Conservation (phyloP, 2,888 invertebrate genomes). For the Perizoma affinitatum region DNA sequence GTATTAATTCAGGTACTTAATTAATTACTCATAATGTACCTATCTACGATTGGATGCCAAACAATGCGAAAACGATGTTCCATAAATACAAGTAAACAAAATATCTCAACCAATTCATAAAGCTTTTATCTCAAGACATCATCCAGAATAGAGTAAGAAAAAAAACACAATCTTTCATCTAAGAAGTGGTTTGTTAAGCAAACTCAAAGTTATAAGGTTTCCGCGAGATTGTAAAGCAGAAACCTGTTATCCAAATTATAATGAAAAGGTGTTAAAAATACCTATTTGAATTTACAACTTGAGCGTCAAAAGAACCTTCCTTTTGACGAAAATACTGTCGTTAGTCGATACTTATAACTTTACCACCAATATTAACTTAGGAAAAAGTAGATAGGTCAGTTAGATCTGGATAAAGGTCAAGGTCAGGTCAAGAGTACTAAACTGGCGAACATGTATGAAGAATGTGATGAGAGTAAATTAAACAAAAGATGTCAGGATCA, state of each 20-base stretch:
- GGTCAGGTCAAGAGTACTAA: no score
- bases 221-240: constrained; percentile 7
- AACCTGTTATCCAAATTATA: constrained; percentile 21
- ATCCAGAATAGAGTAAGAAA: background rate
- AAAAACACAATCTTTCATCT: constrained; percentile 3
- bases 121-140: constrained; percentile 2
- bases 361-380: no score
- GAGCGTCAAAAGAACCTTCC: constrained; percentile 22
- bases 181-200: constrained; percentile 2
- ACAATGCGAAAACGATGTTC: background rate
- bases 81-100: background rate
- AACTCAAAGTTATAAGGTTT: constrained; percentile 11
- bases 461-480: no score
- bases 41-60: no score
- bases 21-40: no score
- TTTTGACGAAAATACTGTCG: no score
- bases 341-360: no score
- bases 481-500: no score
- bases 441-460: no score
- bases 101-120: background rate
- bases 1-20: no score
- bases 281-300: constrained; percentile 29
- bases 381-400: no score
- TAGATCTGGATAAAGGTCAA: no score
- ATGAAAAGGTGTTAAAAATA: constrained; percentile 22